Conservation (phyloP, 2,113 vertebrate genomes). For the Oncorhynchus keta region DNA sequence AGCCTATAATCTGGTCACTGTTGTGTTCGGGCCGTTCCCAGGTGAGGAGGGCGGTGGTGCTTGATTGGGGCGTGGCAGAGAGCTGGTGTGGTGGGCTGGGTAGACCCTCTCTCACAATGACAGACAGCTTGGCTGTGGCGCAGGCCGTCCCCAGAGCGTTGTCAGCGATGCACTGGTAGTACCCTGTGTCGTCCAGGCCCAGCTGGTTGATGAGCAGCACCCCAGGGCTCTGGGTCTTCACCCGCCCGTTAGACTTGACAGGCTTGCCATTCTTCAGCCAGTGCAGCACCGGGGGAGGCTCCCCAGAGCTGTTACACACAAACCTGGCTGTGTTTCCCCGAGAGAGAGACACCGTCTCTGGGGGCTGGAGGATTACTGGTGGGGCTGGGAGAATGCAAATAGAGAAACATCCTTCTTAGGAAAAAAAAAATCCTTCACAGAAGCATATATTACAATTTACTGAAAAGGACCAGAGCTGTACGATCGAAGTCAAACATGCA, state of each 20-base stretch:
- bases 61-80: constrained; percentile 81
- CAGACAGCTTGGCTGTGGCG: constrained; percentile 85
- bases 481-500: too few species aligned
- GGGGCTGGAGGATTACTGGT: constrained; percentile 88
- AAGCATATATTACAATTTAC: too few species aligned
- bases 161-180: constrained; percentile 95
- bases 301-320: constrained; percentile 90
- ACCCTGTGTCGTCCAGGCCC: constrained; percentile 87
- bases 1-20: constrained; percentile 94
- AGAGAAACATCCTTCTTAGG: not conserved
- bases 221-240: constrained; percentile 87
- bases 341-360: constrained; percentile 88
- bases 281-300: constrained; percentile 80
- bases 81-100: constrained; percentile 89
- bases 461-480: not conserved
- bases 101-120: constrained; percentile 91
- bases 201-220: constrained; percentile 96
- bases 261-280: constrained; percentile 90
- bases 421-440: not conserved
- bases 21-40: constrained; percentile 92
- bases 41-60: constrained; percentile 84
- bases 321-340: constrained; percentile 93
- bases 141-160: constrained; percentile 89
- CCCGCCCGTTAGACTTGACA: constrained; percentile 82
- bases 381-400: constrained; percentile 71